Evolutionary conservation across 2,113 vertebrate species (phyloP).

Genomic region (Hydrochoerus hydrochaeris): DNA sequence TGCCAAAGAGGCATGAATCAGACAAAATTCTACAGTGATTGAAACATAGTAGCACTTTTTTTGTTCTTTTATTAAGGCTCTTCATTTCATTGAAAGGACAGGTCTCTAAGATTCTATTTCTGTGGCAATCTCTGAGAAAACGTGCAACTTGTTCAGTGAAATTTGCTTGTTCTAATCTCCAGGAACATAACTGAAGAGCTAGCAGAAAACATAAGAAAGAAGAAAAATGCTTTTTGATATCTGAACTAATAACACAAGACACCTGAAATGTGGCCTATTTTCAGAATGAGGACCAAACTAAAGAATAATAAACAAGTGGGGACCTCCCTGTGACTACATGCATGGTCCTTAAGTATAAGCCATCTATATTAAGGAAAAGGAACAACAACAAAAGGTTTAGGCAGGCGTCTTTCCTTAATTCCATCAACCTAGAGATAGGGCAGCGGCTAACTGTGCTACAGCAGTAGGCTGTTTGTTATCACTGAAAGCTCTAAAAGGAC

Average conservation of each 20-base stretch:
- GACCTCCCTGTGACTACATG: not conserved
- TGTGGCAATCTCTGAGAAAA: slow-evolving; percentile 43
- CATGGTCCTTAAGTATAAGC: not conserved
- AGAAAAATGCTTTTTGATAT: not conserved
- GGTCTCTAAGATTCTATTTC: not conserved
- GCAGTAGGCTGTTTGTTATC: not conserved
- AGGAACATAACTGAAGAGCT: slow-evolving; percentile 2
- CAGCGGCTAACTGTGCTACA: not conserved
- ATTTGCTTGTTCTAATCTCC: not conserved
- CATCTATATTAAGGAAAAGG: not conserved
- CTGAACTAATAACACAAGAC: not conserved
- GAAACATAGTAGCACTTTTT: not conserved
- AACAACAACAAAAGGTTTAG: slow-evolving; percentile 13
- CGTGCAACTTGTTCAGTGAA: not conserved
- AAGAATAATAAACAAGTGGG: slow-evolving; percentile 3
- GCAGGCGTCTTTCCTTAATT: not conserved
- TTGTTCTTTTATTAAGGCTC: not conserved
- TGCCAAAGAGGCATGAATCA: not conserved
- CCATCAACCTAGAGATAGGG: not conserved
- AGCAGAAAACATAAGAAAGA: not conserved
- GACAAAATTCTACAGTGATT: not conserved
- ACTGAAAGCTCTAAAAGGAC: not conserved
- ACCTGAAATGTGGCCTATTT: not conserved
- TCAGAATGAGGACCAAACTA: not conserved
- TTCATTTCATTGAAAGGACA: slow-evolving; percentile 3